Conservation (phyloP, 2,797 vertebrate genomes). For the Pteropus rufus region DNA sequence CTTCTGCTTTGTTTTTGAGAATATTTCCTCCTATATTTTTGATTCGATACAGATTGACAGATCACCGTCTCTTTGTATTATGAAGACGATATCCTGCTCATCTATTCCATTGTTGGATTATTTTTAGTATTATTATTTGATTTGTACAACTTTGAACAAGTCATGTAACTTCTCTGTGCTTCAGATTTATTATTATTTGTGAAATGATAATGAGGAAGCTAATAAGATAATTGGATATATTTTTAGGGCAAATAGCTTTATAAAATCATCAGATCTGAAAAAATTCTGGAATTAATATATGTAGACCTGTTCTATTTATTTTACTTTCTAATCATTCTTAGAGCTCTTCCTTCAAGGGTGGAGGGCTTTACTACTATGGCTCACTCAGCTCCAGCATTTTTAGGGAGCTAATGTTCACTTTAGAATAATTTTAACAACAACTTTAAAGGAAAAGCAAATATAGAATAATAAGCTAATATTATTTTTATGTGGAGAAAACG, state of each 20-base stretch:
- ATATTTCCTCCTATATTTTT: slow-evolving; percentile 34
- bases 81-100: background rate
- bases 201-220: background rate
- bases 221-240: background rate
- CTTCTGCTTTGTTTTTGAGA: slow-evolving; percentile 68
- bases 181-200: slow-evolving; percentile 3
- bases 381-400: background rate
- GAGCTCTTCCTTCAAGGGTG: background rate
- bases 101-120: background rate
- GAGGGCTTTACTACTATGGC: background rate
- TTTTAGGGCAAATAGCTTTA: background rate
- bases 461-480: background rate
- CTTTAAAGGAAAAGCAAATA: background rate
- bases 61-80: background rate
- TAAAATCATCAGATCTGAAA: background rate
- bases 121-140: background rate
- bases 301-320: background rate
- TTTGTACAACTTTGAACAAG: background rate
- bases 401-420: background rate
- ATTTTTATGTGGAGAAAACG: background rate
- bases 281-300: background rate
- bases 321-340: background rate
- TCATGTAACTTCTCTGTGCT: background rate
- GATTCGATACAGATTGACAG: background rate
- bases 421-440: background rate